Evolutionary conservation across 2,888 invertebrate species (phyloP).

Genomic region (Sabatieria punctata): DNA sequence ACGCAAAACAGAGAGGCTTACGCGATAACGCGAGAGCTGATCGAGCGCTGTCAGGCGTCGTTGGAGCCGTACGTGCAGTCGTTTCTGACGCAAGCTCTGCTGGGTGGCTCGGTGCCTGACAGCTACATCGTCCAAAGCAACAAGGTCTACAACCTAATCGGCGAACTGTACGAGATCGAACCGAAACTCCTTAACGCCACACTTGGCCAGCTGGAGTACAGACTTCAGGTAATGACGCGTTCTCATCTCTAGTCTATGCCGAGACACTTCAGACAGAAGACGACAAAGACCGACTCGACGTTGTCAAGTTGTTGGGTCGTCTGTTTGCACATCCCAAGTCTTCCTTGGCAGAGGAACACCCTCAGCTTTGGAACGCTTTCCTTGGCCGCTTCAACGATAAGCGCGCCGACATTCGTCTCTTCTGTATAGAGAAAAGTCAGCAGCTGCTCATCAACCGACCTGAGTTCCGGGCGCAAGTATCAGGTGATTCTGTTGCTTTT

Average conservation of each 20-base stretch:
- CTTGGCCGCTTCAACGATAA: slow-evolving; percentile 8
- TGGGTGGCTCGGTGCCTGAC: slow-evolving; percentile 48
- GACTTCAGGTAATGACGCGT: slow-evolving; percentile 38
- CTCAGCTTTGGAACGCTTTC: slow-evolving; percentile 5
- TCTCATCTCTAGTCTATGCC: not conserved
- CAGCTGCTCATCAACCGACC: slow-evolving; percentile 2
- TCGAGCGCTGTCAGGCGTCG: slow-evolving; percentile 74
- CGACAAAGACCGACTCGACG: slow-evolving; percentile 6
- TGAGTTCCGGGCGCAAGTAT: not conserved
- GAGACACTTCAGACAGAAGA: slow-evolving; percentile 3
- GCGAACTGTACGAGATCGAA: slow-evolving; percentile 82
- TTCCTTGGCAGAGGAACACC: slow-evolving; percentile 3
- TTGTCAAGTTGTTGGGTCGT: slow-evolving; percentile 1
- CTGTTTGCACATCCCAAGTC: slow-evolving; percentile 5
- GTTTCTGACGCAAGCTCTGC: slow-evolving; percentile 88
- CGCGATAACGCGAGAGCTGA: slow-evolving; percentile 70
- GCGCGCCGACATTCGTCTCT: slow-evolving; percentile 5
- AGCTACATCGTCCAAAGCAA: slow-evolving; percentile 11
- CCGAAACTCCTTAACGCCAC: slow-evolving; percentile 68
- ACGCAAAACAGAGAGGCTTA: slow-evolving; percentile 60
- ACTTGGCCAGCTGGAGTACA: slow-evolving; percentile 83
- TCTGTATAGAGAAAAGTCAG: not conserved
- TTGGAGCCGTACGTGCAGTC: slow-evolving; percentile 84
- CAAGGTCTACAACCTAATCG: slow-evolving; percentile 74
- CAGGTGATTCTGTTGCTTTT: too few relatives aligned